Conservation (phyloP, 2,888 invertebrate genomes). For the Tinea semifulvella region DNA sequence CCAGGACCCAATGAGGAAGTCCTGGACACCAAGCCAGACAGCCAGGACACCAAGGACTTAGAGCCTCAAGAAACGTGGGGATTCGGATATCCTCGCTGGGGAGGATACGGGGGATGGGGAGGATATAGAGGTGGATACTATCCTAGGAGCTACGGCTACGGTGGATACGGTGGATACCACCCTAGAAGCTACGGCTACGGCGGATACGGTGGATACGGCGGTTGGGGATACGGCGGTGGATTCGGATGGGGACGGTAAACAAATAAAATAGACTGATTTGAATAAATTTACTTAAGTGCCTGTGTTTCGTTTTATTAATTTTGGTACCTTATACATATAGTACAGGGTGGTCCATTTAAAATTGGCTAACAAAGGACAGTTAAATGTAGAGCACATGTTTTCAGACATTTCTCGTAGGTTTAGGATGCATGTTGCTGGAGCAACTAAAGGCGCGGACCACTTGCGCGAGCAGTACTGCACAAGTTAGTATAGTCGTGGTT, state of each 20-base stretch:
- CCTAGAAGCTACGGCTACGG: slow-evolving; percentile 6
- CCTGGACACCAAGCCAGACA: not conserved
- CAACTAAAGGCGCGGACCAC: no score
- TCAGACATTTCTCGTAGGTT: no score
- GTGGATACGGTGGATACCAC: slow-evolving; percentile 4
- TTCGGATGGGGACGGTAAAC: slow-evolving; percentile 19
- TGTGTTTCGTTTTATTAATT: not conserved
- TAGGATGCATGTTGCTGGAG: no score
- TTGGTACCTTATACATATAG: not conserved
- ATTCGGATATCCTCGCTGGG: slow-evolving; percentile 17
- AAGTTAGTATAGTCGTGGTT: no score
- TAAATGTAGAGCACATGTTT: no score
- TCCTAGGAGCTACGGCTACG: slow-evolving; percentile 5
- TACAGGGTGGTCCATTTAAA: no score
- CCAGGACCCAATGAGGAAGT: not conserved
- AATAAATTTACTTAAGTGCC: not conserved
- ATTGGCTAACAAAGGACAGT: no score
- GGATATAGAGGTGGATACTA: slow-evolving; percentile 10
- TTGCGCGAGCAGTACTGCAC: no score
- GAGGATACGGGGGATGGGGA: slow-evolving; percentile 15
- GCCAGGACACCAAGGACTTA: not conserved
- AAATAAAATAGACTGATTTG: slow-evolving; percentile 3
- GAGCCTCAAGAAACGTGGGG: slow-evolving; percentile 14
- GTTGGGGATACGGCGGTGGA: slow-evolving; percentile 15
- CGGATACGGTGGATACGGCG: slow-evolving; percentile 10